Evolutionary conservation across 2,797 vertebrate genomes (phyloP).

Genomic region (Muscicapa striata): DNA sequence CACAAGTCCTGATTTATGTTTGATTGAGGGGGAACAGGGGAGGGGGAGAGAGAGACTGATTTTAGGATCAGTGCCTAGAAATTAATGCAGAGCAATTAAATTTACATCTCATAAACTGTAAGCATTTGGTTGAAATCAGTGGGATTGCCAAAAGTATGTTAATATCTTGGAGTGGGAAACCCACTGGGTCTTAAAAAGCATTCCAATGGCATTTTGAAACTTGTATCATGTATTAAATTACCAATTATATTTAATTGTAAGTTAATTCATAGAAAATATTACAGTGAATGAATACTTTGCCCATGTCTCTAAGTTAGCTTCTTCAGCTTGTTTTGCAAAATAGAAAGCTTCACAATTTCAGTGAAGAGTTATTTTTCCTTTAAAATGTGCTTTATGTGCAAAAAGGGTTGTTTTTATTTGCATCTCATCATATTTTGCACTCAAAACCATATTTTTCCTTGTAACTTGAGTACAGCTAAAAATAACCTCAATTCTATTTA

Average conservation of each 20-base stretch:
- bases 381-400: neutral
- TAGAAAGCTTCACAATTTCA: neutral
- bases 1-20: conserved; percentile 59
- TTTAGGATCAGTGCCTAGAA: conserved; percentile 64
- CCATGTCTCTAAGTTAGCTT: neutral
- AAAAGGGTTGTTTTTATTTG: neutral
- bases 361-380: neutral
- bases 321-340: neutral
- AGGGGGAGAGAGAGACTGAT: conserved; percentile 58
- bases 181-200: conserved; percentile 33
- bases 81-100: conserved; percentile 72
- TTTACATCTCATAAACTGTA: conserved; percentile 67
- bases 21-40: conserved; percentile 52
- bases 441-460: neutral
- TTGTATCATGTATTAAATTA: neutral
- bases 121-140: conserved; percentile 62
- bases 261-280: conserved; percentile 43
- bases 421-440: neutral
- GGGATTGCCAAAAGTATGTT: conserved; percentile 59
- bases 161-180: conserved; percentile 39
- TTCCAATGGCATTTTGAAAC: conserved; percentile 11
- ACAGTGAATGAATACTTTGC: neutral
- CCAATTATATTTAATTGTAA: conserved; percentile 14
- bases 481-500: neutral
- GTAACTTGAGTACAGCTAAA: neutral